Base-by-base conservation (phyloP, 2,888 invertebrate species). In the Ornithoptera priamus region DNA sequence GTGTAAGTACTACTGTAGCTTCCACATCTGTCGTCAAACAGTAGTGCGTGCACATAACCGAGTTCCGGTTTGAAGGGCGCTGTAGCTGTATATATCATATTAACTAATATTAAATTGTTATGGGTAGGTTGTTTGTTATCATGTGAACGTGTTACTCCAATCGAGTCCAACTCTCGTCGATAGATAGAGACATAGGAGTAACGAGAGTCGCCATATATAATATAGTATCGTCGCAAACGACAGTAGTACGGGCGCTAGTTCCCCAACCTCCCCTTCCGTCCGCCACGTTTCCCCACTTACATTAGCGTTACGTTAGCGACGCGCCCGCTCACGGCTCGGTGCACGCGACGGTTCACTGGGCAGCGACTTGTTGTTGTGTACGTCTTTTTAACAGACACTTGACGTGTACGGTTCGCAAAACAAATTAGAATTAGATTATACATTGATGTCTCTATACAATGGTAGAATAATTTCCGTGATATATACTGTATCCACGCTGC, bases 301-400 rank as follows among this genome's bases (percentile, higher is more conserved):
- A 24, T 65, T 59, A 62, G 62, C 12, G 12, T 46, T 46, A 20
- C 50, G 50, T 50, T 50, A 46, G 46, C 17, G 42, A 12, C 22
- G 15, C 1, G 46, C 18, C 5, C 36, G 36, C 36, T 62, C 56
- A 67, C 53, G 62, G 39, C 62, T 67, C 67, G 57, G 22, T 67
- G 67, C 62, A 24, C 56, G 22, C 22, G 22, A 24, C 62, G 67
- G 67, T 67, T 67, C 67, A 67, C 39, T 67, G 67, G 62, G 62
- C 53, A 62, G 42, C 42, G 67, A 67, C 61, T 58, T 65, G 58
- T 42, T 46, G 22, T 42, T 46, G 42, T 56, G 36, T 36, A 53
- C 42, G 42, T 62, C 56, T 62, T 66, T 59, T 67, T 67, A 56
- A 56, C n/a, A 56, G 20, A 56, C 56, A 56, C 56, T 56, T 56